phyloP scores from a whole-genome alignment of 2,113 vertebrate species.

The Bufo gargarizans region DNA sequence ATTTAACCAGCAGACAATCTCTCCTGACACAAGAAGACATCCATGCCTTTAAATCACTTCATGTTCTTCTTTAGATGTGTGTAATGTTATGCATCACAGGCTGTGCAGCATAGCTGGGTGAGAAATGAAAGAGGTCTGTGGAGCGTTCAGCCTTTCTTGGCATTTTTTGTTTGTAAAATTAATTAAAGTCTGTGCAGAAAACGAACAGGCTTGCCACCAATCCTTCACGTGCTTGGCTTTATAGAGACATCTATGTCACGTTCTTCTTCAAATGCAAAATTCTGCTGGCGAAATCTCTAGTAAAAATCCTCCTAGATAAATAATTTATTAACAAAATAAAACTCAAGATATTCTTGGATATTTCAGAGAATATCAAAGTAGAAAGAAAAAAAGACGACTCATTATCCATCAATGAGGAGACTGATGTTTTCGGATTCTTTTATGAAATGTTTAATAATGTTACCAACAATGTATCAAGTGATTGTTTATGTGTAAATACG shows the following conservation, averaged over 20 bases:
- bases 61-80: conserved; percentile 48
- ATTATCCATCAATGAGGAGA: neutral
- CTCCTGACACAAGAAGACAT: conserved; percentile 47
- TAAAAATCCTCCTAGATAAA: neutral
- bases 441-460: neutral
- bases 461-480: neutral
- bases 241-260: conserved; percentile 4
- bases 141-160: conserved; percentile 28
- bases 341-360: neutral
- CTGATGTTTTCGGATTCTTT: neutral
- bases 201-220: neutral
- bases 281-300: neutral
- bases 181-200: conserved; percentile 47
- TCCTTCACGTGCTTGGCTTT: conserved; percentile 2
- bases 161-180: conserved; percentile 48
- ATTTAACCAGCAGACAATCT: conserved; percentile 45
- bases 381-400: neutral
- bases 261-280: conserved; percentile 14
- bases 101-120: conserved; percentile 40
- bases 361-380: neutral
- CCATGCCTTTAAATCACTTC: conserved; percentile 54
- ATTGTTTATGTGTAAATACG: neutral
- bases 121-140: conserved; percentile 37
- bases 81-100: conserved; percentile 52
- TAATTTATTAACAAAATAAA: conserved; percentile 32